Conservation (phyloP, 2,797 vertebrate species). For the Chanos chanos region DNA sequence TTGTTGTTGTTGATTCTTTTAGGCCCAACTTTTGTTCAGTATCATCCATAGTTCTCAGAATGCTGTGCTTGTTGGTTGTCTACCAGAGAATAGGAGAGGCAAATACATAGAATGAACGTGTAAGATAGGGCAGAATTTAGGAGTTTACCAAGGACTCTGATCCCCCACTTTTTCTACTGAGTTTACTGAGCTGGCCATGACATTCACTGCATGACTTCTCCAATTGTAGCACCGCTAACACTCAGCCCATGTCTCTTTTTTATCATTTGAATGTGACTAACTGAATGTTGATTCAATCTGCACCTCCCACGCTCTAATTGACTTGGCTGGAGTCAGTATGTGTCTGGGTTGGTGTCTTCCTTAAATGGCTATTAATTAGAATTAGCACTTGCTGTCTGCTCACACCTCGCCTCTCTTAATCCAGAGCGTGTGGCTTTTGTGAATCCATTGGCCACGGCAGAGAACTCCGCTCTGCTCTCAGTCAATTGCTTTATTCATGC, state of each 20-base stretch:
- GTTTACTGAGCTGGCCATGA: too few relatives aligned
- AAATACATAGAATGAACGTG: conserved; percentile 26
- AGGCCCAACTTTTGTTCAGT: conserved; percentile 19
- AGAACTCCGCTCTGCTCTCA: conserved; percentile 25
- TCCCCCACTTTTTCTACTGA: too few relatives aligned
- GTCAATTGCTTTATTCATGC: conserved; percentile 45
- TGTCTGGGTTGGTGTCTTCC: conserved; percentile 38
- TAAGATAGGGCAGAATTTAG: not conserved
- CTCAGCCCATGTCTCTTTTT: not conserved
- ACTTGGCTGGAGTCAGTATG: conserved; percentile 31
- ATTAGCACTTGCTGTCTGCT: conserved; percentile 40
- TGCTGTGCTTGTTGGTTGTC: conserved; percentile 26
- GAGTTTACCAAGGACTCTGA: conserved; percentile 1
- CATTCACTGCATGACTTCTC: too few relatives aligned
- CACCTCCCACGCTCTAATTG: conserved; percentile 31
- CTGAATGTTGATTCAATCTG: conserved; percentile 24
- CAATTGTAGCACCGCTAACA: not conserved
- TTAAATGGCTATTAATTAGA: conserved; percentile 52
- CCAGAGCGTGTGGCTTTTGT: conserved; percentile 39
- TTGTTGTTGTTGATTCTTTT: too few relatives aligned
- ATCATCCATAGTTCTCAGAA: conserved; percentile 41
- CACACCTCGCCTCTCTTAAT: conserved; percentile 45
- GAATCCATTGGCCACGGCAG: conserved; percentile 42
- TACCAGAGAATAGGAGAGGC: conserved; percentile 19
- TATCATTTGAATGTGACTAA: conserved; percentile 11